Conservation (phyloP, 1,140 invertebrate species). For the Anastrepha ludens region DNA sequence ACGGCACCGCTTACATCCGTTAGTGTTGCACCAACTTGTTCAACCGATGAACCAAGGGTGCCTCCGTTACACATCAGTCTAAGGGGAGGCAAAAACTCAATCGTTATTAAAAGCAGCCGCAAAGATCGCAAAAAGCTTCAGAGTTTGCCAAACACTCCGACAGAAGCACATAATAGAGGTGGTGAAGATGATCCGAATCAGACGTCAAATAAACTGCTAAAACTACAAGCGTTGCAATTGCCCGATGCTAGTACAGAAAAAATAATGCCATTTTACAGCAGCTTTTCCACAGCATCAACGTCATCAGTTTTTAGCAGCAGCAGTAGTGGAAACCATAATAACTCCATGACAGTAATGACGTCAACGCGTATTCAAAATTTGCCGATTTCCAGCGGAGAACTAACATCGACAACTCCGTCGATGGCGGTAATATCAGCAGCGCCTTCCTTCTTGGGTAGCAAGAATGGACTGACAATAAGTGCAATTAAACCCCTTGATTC, state of each 20-base stretch:
- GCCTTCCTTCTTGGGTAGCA: conserved; percentile 60
- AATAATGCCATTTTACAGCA: background rate
- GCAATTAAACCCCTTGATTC: conserved; percentile 66
- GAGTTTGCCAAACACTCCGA: background rate
- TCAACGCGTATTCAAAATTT: background rate
- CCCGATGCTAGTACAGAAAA: background rate
- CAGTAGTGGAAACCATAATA: conserved; percentile 34
- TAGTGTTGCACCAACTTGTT: conserved; percentile 62
- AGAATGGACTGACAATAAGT: conserved; percentile 71
- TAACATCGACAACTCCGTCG: background rate
- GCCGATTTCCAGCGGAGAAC: background rate
- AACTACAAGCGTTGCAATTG: conserved; percentile 2
- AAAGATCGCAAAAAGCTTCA: conserved; percentile 82
- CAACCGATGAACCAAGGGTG: conserved; percentile 84
- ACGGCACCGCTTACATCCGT: conserved; percentile 42
- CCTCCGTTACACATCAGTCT: conserved; percentile 93
- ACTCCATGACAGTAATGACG: conserved; percentile 38
- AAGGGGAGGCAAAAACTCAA: conserved; percentile 88
- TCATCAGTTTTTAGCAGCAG: conserved; percentile 53
- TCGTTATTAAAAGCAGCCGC: conserved; percentile 89
- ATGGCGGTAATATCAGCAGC: background rate
- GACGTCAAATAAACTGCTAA: conserved; percentile 61
- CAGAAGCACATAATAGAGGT: conserved; percentile 49
- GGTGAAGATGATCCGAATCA: conserved; percentile 59
- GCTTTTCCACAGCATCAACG: conserved; percentile 62